phyloP scores from a whole-genome alignment of 2,797 vertebrate genomes.

The Aselliscus stoliczkanus region DNA sequence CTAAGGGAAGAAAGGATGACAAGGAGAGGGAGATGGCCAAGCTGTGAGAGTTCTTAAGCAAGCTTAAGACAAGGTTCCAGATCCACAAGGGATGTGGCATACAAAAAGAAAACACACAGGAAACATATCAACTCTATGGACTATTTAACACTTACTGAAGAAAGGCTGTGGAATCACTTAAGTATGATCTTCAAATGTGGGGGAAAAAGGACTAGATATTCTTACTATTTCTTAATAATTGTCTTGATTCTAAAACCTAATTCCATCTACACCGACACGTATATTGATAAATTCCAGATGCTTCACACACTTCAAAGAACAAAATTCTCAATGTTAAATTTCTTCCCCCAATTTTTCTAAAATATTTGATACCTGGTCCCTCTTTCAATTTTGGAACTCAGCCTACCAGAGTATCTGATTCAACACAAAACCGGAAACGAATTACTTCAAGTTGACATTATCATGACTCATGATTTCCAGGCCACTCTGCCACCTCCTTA shows the following conservation, averaged over 20 bases:
- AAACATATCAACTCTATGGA: neutral
- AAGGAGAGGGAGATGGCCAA: neutral
- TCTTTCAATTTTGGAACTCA: constrained; percentile 14
- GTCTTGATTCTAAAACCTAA: constrained; percentile 22
- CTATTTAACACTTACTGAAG: too few relatives aligned
- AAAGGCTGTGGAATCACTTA: neutral
- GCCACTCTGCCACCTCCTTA: neutral
- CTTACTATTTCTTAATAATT: neutral
- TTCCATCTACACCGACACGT: neutral
- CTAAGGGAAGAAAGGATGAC: neutral
- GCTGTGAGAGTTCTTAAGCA: neutral
- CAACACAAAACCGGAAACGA: constrained; percentile 16
- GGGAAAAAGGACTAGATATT: neutral
- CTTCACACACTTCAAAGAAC: neutral
- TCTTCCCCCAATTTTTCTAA: neutral
- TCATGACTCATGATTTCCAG: constrained; percentile 5
- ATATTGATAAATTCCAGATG: neutral
- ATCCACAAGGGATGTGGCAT: neutral
- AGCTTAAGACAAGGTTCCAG: constrained; percentile 6
- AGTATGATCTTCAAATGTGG: neutral
- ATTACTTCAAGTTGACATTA: constrained; percentile 36
- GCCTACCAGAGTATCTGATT: neutral
- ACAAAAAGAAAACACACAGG: neutral
- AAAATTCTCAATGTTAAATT: constrained; percentile 27
- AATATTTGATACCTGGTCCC: neutral